A percentile compares a stretch with the other conserved stretches of the same genome.
Evolutionary conservation across 2,888 invertebrate species (phyloP).

Genomic region (Gasteruption jaculator): DNA sequence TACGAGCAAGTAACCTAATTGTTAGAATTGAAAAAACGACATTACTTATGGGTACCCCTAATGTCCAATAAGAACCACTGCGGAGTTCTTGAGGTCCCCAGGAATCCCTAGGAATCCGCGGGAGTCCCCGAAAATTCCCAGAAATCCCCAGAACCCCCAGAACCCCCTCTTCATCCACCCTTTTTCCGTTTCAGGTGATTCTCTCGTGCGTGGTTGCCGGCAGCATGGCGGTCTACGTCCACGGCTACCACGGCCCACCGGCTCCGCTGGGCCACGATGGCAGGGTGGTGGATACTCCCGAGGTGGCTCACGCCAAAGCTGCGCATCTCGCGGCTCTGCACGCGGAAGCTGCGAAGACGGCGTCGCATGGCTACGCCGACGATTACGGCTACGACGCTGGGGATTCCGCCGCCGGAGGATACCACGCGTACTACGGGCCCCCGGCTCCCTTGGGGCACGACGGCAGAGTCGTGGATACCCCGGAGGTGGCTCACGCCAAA

Average conservation of each 20-base stretch:
- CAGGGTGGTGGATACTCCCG: slow-evolving; percentile 37
- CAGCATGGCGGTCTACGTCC: slow-evolving; percentile 20
- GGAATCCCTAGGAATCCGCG: no score
- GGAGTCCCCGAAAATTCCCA: no score
- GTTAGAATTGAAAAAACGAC: no score
- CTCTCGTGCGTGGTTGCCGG: slow-evolving; percentile 25
- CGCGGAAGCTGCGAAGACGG: slow-evolving; percentile 23
- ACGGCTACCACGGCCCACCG: slow-evolving; percentile 35
- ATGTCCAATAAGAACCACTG: no score
- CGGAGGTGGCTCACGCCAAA: slow-evolving; percentile 44
- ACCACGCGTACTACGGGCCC: slow-evolving; percentile 13
- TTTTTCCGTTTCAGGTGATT: no score
- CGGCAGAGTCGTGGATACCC: slow-evolving; percentile 40
- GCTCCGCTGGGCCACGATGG: slow-evolving; percentile 37
- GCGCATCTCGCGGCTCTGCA: slow-evolving; percentile 33
- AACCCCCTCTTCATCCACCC: no score
- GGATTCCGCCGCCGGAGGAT: no score
- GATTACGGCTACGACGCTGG: slow-evolving; percentile 12
- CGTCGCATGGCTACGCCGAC: slow-evolving; percentile 12
- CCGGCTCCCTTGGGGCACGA: slow-evolving; percentile 35
- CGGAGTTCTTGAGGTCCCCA: no score
- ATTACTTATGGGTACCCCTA: no score
- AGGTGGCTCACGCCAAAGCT: slow-evolving; percentile 38
- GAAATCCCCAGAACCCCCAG: no score
- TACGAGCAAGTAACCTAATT: no score